Percentiles rank a stretch among this genome's conserved stretches.
phyloP scores from a whole-genome alignment of 53 echinoderm and acorn worm genomes.

The Luidia sarsii region DNA sequence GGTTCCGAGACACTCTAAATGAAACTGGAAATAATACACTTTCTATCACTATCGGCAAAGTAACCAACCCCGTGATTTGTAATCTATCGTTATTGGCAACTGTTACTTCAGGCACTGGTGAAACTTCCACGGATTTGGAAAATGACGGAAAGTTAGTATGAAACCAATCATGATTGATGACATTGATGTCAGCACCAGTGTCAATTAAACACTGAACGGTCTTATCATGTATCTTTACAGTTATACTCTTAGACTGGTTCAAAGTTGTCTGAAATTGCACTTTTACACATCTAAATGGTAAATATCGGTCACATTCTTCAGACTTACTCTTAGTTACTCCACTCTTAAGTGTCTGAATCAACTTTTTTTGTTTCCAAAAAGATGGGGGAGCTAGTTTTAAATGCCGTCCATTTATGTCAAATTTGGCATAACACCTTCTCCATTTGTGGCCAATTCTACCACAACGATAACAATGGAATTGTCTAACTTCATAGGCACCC shows the following conservation, averaged over 20 bases:
- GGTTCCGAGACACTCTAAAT: neutral
- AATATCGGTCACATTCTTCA: neutral
- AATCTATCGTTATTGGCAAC: neutral
- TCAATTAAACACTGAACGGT: constrained; percentile 19
- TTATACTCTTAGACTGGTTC: neutral
- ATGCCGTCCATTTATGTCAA: neutral
- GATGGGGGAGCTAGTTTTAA: constrained; percentile 18
- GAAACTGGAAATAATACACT: neutral
- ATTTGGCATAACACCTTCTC: constrained; percentile 12
- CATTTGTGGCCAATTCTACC: constrained; percentile 36
- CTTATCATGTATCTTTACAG: neutral
- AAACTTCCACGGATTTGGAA: neutral
- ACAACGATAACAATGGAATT: constrained; percentile 38
- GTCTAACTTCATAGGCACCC: neutral
- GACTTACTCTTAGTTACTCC: neutral
- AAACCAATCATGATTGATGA: constrained; percentile 18
- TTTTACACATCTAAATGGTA: constrained; percentile 1
- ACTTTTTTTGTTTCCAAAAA: constrained; percentile 9
- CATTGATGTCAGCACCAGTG: constrained; percentile 8
- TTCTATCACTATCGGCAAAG: constrained; percentile 5
- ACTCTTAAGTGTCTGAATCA: constrained; percentile 7
- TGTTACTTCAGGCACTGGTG: neutral
- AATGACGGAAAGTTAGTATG: neutral
- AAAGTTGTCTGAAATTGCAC: neutral
- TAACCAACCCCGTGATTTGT: neutral